Evolutionary conservation across 2,888 invertebrate species (phyloP).

Genomic region (Drosophila peninsularis): DNA sequence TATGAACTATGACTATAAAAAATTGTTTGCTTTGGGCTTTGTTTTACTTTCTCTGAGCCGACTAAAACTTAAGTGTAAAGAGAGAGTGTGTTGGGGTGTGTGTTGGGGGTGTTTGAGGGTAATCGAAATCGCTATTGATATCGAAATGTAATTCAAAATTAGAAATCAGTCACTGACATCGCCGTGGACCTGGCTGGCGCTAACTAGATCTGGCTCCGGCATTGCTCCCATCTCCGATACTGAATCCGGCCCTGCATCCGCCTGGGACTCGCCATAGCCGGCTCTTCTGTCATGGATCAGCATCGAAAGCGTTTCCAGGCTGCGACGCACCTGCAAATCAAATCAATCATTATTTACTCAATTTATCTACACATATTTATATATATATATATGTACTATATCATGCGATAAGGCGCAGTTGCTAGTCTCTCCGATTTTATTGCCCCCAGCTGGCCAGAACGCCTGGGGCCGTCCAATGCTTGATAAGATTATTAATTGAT

Average conservation of each 20-base stretch:
- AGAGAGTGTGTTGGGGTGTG: slow-evolving; percentile 5
- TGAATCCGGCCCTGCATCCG: neutral
- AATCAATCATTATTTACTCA: neutral
- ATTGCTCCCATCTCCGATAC: neutral
- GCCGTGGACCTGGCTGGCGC: slow-evolving; percentile 30
- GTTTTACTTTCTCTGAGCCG: slow-evolving; percentile 21
- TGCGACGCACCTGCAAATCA: slow-evolving; percentile 89
- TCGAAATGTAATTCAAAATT: slow-evolving; percentile 1
- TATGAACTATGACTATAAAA: slow-evolving; percentile 36
- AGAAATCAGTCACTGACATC: slow-evolving; percentile 82
- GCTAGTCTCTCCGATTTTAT: slow-evolving; percentile 6
- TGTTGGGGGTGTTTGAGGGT: neutral
- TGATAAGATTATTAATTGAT: slow-evolving; percentile 38
- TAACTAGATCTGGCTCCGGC: slow-evolving; percentile 12
- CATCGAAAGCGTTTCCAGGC: slow-evolving; percentile 91
- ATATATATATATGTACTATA: neutral
- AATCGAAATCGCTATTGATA: neutral
- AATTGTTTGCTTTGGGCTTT: slow-evolving; percentile 42
- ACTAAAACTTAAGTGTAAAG: slow-evolving; percentile 18
- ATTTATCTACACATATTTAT: neutral
- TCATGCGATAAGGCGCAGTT: slow-evolving; percentile 11
- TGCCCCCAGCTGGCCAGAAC: slow-evolving; percentile 9
- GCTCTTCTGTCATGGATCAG: slow-evolving; percentile 86
- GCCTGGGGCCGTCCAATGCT: neutral
- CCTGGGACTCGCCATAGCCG: slow-evolving; percentile 50